phyloP scores from a whole-genome alignment of 2,888 invertebrate genomes.

The Kryphioiulus occultus region DNA sequence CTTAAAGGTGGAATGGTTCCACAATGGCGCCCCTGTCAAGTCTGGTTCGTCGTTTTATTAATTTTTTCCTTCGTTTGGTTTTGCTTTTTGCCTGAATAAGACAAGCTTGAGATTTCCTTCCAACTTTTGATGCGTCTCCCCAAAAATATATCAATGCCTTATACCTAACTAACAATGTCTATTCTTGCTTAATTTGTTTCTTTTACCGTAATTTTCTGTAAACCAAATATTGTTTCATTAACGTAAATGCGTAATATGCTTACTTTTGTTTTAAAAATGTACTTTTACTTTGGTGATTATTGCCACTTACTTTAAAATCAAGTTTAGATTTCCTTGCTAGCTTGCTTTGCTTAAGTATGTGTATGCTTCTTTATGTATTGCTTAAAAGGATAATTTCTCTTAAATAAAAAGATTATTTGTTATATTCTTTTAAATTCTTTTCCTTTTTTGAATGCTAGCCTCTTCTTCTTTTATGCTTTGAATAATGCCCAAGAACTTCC shows the following conservation, averaged over 20 bases:
- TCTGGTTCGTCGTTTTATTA: conserved; percentile 68
- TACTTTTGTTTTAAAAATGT: not conserved
- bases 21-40: conserved; percentile 87
- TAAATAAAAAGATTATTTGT: not conserved
- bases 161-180: not conserved
- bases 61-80: not conserved
- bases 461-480: not conserved
- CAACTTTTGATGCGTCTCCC: not conserved
- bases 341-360: not conserved
- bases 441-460: not conserved
- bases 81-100: not conserved
- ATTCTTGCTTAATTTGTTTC: not conserved
- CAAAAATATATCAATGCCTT: not conserved
- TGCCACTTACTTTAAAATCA: not conserved
- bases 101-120: not conserved
- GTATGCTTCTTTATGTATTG: not conserved
- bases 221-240: not conserved
- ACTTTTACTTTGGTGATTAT: not conserved
- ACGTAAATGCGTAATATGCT: not conserved
- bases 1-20: conserved; percentile 95
- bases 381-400: not conserved
- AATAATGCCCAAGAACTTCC: not conserved
- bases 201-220: not conserved
- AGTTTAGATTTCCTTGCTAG: not conserved
- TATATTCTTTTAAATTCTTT: not conserved